phyloP scores from a whole-genome alignment of 2,113 vertebrate genomes.

The Tyrannus savana region DNA sequence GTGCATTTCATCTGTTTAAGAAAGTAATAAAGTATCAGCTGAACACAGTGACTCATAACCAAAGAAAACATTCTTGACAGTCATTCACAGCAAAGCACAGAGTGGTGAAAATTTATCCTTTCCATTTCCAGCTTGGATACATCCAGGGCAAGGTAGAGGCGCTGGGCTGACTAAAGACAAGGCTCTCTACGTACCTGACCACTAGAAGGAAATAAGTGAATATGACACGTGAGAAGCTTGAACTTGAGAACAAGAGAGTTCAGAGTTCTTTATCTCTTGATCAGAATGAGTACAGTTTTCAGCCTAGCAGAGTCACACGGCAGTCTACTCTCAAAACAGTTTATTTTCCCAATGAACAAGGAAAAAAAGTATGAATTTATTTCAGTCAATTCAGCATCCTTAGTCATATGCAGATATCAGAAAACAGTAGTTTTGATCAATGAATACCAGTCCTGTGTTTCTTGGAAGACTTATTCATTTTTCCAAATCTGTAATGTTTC shows the following conservation, averaged over 20 bases:
- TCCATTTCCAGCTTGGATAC: background rate
- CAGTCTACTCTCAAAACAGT: background rate
- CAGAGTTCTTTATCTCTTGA: background rate
- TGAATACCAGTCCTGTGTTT: background rate
- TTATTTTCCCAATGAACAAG: background rate
- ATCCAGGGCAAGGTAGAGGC: background rate
- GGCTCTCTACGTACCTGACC: background rate
- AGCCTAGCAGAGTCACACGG: background rate
- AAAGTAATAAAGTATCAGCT: background rate
- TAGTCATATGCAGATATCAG: background rate
- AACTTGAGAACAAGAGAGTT: no score
- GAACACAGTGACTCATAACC: background rate
- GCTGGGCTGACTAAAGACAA: background rate
- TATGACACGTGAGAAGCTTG: background rate
- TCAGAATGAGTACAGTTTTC: background rate
- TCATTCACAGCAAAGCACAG: background rate
- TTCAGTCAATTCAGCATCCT: slow-evolving; percentile 15
- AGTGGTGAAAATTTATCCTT: background rate
- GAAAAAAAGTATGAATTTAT: background rate
- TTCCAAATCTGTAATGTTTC: background rate
- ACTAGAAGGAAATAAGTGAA: background rate
- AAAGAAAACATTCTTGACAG: background rate
- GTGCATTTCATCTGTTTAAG: background rate
- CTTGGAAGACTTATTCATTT: slow-evolving; percentile 33
- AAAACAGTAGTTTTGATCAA: background rate